Percentiles rank a stretch among this genome's conserved stretches.
phyloP scores from a whole-genome alignment of 1,140 invertebrate genomes.

The Sesamia nonagrioides region DNA sequence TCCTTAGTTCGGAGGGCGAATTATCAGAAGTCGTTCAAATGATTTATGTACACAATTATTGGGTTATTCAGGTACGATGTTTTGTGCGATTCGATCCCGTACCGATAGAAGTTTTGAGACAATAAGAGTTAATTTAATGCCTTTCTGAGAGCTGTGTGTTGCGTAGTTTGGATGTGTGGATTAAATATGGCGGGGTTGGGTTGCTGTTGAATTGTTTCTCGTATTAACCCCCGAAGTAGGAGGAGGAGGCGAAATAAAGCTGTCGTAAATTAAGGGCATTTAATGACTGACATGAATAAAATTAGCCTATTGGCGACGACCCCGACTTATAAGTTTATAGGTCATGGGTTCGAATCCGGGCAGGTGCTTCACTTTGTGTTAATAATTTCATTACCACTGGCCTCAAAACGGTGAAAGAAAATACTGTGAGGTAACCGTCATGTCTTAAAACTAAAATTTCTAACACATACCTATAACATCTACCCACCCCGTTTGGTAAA shows the following conservation, averaged over 20 bases:
- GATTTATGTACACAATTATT: constrained; percentile 88
- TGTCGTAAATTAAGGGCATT: background rate
- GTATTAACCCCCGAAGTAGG: background rate
- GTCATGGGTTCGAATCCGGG: too few species aligned
- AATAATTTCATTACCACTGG: too few species aligned
- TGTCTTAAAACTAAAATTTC: too few species aligned
- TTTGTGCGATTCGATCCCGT: constrained; percentile 78
- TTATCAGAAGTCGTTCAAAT: constrained; percentile 87
- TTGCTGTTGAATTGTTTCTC: background rate
- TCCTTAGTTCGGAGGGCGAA: constrained; percentile 77
- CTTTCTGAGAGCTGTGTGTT: constrained; percentile 56
- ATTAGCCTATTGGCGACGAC: too few species aligned
- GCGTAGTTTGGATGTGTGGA: constrained; percentile 41
- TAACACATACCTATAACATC: too few species aligned
- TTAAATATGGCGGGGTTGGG: constrained; percentile 16
- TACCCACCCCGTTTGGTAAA: too few species aligned
- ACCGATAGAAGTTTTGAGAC: constrained; percentile 79
- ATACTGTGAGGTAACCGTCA: too few species aligned
- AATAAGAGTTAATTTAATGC: constrained; percentile 82
- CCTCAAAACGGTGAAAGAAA: too few species aligned
- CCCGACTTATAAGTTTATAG: too few species aligned
- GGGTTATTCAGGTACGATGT: constrained; percentile 85
- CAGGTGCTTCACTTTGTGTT: too few species aligned
- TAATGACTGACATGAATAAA: too few species aligned
- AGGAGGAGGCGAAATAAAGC: background rate